Evolutionary conservation across 2,113 vertebrate genomes (phyloP), one percentile per base, ranked within the genome.

Genomic region (Prolemur simus): DNA sequence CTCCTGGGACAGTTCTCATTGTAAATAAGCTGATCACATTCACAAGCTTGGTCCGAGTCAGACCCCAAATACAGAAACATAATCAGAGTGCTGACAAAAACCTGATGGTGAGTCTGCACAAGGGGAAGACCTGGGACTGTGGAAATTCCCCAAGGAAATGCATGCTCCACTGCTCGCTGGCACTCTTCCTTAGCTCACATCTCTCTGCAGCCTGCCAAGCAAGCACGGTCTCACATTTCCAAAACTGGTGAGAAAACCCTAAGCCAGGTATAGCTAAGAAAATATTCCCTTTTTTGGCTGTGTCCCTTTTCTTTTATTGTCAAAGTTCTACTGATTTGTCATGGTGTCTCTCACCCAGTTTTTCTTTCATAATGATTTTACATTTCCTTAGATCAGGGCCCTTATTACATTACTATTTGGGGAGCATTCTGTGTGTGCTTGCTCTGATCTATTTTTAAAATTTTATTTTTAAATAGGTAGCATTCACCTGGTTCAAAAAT

Each of bases 401-500:
- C 71, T 76, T 54, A 47, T 85, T 87, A 92, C 10, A 39, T 68
- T 68, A 27, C 32, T 92, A 71, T 52, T 80, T 80, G 82, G 49
- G 39, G 68, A 81, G 47, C 29, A 80, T 76, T 87, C 91, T 92
- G 12, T 87, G 8, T n/a, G 54, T 37, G 66, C 68, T 66, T 52
- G 13, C 56, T 74, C 89, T 68, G 71, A 66, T 60, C n/a, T 60
- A 12, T 49, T 66, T 96, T 81, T 6, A 32, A 69, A 78, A 23
- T 64, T 96, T 77, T 29, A 60, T 91, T 94, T 88, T 82, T 92
- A 56, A 87, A 39, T 89, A 95, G 58, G 34, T 60, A 63, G 60
- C 42, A 83, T 56, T 87, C 78, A 91, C 85, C 56, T 63, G 77
- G 83, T 69, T 94, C 73, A 94, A 85, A 90, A 69, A n/a, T 83